Base-by-base conservation (phyloP, 2,113 vertebrate genomes). In the Tauraco erythrolophus region DNA sequence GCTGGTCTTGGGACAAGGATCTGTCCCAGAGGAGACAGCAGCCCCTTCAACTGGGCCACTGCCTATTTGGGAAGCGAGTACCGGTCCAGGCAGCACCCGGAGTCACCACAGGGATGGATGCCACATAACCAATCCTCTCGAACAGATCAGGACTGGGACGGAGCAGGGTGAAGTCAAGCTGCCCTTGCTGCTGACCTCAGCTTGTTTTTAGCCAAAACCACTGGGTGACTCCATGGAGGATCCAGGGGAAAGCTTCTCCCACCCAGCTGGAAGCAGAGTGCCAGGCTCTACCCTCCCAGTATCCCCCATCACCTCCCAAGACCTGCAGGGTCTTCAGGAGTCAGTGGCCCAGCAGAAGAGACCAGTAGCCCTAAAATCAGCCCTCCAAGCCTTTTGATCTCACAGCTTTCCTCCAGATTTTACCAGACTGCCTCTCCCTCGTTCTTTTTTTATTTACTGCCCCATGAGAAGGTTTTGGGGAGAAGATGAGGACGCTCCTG, bases 121-220 rank as follows among this genome's bases (percentile, higher is more conserved):
- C 11, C 1, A 4, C n/a, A 27, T 5, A 39, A 2, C 7, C 3
- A 1, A 25, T 11, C 39, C 30, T 60, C 61, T 35, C 8, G 0
- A 48, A 45, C 24, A 35, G 9, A 10, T 7, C 12, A 3, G 4
- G 0, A 2, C 18, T 8, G 9, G 23, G 50, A 58, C 6, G 7
- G 51, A 60, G 62, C 1, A 0, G 12, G 46, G 7, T 28, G 45
- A 71, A 45, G 17, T 41, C 50, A 37, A n/a, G 33, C 2, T 28
- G 19, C 19, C 14, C 41, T 66, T 27, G 22, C 65, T 18, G 8
- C 11, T 6, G 23, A 13, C 35, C 23, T 45, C 2, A 0, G 3
- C 9, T 48, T 5, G 14, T 30, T 78, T 79, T 37, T 37, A 45
- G 50, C 56, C 24, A 54, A 50, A 80, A 17, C 2, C 4, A 0